These are phyloP conservation scores for Drosophila sordidapex DNA, from an alignment of 2,888 invertebrate species.

Conservation along the genomic window DNA sequence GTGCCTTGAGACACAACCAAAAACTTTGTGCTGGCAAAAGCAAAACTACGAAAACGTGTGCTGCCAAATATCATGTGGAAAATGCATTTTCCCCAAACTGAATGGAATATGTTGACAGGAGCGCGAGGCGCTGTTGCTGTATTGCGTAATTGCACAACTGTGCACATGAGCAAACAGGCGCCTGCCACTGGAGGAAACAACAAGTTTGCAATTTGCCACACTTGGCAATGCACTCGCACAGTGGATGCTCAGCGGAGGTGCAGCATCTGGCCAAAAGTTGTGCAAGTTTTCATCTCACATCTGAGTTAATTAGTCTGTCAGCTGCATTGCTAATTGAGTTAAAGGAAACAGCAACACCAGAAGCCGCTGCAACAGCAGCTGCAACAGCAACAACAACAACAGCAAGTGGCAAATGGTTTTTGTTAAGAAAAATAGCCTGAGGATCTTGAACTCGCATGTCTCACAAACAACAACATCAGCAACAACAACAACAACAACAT, in stretches of 20 bases:
- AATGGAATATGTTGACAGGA: slow-evolving; percentile 23
- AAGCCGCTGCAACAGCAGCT: slow-evolving; percentile 4
- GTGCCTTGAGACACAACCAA: slow-evolving; percentile 27
- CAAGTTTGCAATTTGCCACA: slow-evolving; percentile 30
- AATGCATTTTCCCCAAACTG: slow-evolving; percentile 12
- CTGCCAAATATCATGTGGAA: slow-evolving; percentile 27
- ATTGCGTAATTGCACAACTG: slow-evolving; percentile 75
- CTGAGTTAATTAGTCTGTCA: slow-evolving; percentile 74
- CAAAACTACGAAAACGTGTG: slow-evolving; percentile 21
- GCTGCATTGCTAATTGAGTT: slow-evolving; percentile 78
- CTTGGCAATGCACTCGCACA: slow-evolving; percentile 13
- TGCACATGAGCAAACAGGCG: slow-evolving; percentile 71
- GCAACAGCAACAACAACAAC: slow-evolving; percentile 4
- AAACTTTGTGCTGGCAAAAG: slow-evolving; percentile 44
- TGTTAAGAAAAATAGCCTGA: slow-evolving; percentile 36
- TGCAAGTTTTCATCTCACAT: slow-evolving; percentile 54
- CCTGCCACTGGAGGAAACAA: slow-evolving; percentile 46
- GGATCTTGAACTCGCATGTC: slow-evolving; percentile 17
- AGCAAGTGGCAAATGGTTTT: slow-evolving; percentile 40
- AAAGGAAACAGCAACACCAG: slow-evolving; percentile 23
- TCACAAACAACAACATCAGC: slow-evolving; percentile 16
- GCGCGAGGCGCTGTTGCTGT: slow-evolving; percentile 21
- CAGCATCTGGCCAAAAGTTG: slow-evolving; percentile 47
- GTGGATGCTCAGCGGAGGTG: slow-evolving; percentile 4
- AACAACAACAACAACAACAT: slow-evolving; percentile 14